These are phyloP conservation scores for Umimayanthus chanpuru DNA, from an alignment of 92 coral and sea anemone species.

Conservation along the genomic window DNA sequence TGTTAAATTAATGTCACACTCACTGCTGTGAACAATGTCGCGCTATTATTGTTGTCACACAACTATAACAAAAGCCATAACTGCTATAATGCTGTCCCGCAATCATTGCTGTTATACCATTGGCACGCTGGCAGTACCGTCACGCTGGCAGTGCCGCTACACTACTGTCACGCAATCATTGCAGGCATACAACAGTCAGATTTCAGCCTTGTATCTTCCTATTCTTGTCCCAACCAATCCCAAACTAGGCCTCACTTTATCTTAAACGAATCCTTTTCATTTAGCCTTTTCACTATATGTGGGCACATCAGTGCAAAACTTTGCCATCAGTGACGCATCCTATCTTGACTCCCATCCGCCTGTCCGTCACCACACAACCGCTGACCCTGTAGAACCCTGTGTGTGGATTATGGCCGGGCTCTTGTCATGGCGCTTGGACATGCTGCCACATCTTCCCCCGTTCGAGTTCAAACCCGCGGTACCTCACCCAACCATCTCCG, in stretches of 20 bases:
- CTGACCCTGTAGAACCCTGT: background rate
- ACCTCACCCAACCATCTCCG: conserved; percentile 75
- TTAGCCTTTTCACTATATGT: background rate
- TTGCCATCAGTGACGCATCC: background rate
- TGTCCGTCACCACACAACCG: background rate
- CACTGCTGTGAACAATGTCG: no score
- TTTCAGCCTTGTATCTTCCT: background rate
- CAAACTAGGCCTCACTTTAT: background rate
- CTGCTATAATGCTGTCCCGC: no score
- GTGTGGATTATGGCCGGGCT: background rate
- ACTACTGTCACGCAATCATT: background rate
- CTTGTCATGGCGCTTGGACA: background rate
- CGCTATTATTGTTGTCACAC: no score
- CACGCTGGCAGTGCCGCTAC: no score
- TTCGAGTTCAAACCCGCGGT: background rate
- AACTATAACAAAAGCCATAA: no score
- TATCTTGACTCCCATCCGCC: background rate
- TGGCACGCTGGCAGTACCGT: no score
- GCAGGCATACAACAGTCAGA: background rate
- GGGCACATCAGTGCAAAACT: background rate
- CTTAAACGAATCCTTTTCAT: background rate
- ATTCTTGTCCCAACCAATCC: background rate
- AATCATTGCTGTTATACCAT: no score
- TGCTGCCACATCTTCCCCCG: background rate
- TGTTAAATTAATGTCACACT: no score